Base-by-base conservation (phyloP, 2,888 invertebrate genomes). In the Chalcosyrphus nemorum region DNA sequence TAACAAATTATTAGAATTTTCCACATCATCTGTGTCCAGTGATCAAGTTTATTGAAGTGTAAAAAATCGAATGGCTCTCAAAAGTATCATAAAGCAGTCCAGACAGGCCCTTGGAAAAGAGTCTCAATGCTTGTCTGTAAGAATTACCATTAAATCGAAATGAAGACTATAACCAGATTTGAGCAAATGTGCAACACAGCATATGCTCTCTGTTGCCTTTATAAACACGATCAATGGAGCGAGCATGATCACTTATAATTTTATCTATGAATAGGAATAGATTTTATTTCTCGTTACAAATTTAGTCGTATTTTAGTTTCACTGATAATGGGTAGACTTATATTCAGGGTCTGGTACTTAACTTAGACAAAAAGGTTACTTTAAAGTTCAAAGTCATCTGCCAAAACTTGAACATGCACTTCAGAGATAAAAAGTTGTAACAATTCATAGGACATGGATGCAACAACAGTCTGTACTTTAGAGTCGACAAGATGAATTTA, bases 1-100 rank as follows among this genome's bases (percentile, higher is more conserved):
- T 13, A 56, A 17, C 57, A 47, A 68, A 56, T 70, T 56, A 70
- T 70, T 57, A 21, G 57, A 70, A 57, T 57, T 70, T 57, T 70
- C 57, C 70, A 47, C 47, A 57, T 70, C 38, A 38, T 13, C 38
- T 38, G 13, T 13, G n/a, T 38, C 13, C 35, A 27, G 27, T 21
- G 52, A 24, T 72, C 32, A 24, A 50, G 38, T 72, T 50, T 17
- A 61, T 47, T 61, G 41, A 29, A 52, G 71, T 72, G 61, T 61
- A 72, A 52, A 27, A 41, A 61, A 61, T 52, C 7, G 9, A 52
- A 61, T 47, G 41, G 56, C 54, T 32, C 17, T 17, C 29, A 32
- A 32, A 4, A 29, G 38, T 4, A 4, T 5, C 15, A 54, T 9
- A 27, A 17, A 13, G 38, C 38, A 13, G 2, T 38, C 13, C 4